A percentile compares a stretch with the other conserved stretches of the same genome.
These are phyloP conservation scores for Rhopilema esculentum DNA, from an alignment of 30 jellyfish, hydroid and myxozoan genomes.

Conservation along the genomic window DNA sequence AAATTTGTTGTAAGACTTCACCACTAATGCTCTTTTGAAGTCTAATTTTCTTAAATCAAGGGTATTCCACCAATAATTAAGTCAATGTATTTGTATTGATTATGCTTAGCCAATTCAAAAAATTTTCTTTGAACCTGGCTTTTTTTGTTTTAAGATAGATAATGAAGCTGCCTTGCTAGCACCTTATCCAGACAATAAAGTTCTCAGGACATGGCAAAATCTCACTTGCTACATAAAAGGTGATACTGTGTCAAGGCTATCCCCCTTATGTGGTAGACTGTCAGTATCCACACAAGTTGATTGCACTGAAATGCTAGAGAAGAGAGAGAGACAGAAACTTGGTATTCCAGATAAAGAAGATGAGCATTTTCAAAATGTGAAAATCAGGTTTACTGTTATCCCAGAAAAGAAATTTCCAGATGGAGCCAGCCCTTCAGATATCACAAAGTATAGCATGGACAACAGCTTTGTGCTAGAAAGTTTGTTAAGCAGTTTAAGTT, in stretches of 20 bases:
- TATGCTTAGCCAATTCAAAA: too few species aligned
- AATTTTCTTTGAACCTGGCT: background rate
- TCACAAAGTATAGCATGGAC: constrained; percentile 74
- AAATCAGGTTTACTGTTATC: constrained; percentile 50
- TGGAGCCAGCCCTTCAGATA: constrained; percentile 66
- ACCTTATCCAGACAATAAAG: constrained; percentile 84
- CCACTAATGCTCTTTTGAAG: too few species aligned
- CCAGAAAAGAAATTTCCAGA: constrained; percentile 75
- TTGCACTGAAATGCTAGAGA: constrained; percentile 33
- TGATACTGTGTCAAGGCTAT: constrained; percentile 61
- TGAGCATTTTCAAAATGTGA: constrained; percentile 8
- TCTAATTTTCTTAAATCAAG: too few species aligned
- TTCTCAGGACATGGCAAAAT: constrained; percentile 65
- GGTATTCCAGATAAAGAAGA: constrained; percentile 3
- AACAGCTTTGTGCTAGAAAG: constrained; percentile 62
- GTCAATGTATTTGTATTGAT: background rate
- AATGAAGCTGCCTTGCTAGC: constrained; percentile 59
- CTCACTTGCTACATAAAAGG: constrained; percentile 44
- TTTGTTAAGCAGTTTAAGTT: background rate
- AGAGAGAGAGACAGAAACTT: constrained; percentile 34
- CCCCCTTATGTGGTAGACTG: constrained; percentile 71
- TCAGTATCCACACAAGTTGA: constrained; percentile 78
- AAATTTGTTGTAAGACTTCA: too few species aligned
- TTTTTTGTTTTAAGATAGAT: constrained; percentile 27
- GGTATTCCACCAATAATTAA: too few species aligned